Conservation (phyloP, 1,140 invertebrate genomes). For the Patella vulgata region DNA sequence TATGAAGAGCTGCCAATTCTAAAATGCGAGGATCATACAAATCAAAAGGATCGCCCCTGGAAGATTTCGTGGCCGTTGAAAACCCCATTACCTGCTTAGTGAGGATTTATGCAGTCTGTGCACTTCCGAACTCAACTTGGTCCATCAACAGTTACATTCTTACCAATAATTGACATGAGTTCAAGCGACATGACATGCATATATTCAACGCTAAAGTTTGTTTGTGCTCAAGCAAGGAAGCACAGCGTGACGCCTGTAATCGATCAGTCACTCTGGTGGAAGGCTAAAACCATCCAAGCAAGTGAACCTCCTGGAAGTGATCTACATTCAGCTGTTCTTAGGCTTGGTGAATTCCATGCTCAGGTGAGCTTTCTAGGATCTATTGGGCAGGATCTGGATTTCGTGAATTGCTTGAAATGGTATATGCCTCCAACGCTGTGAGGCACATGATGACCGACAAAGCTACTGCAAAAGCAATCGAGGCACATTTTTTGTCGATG, state of each 20-base stretch:
- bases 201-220: constrained; percentile 45
- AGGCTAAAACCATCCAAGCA: constrained; percentile 23
- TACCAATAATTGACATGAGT: constrained; percentile 53
- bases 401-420: constrained; percentile 24
- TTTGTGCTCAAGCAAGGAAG: constrained; percentile 28
- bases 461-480: constrained; percentile 18
- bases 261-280: constrained; percentile 44
- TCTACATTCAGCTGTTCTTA: constrained; percentile 13
- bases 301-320: constrained; percentile 19
- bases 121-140: constrained; percentile 24
- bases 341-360: constrained; percentile 30
- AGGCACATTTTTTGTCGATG: too few species aligned
- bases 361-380: constrained; percentile 36
- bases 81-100: constrained; percentile 11
- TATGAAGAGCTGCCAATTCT: neutral
- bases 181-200: constrained; percentile 47
- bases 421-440: constrained; percentile 42
- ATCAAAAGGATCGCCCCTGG: constrained; percentile 5
- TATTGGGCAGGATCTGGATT: constrained; percentile 34
- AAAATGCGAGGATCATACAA: neutral
- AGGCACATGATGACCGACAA: constrained; percentile 53
- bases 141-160: constrained; percentile 28
- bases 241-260: constrained; percentile 37
- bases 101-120: constrained; percentile 21
- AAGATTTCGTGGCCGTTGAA: constrained; percentile 7